Evolutionary conservation across 92 coral and sea anemone species (phyloP).

Genomic region (Siderastrea radians): DNA sequence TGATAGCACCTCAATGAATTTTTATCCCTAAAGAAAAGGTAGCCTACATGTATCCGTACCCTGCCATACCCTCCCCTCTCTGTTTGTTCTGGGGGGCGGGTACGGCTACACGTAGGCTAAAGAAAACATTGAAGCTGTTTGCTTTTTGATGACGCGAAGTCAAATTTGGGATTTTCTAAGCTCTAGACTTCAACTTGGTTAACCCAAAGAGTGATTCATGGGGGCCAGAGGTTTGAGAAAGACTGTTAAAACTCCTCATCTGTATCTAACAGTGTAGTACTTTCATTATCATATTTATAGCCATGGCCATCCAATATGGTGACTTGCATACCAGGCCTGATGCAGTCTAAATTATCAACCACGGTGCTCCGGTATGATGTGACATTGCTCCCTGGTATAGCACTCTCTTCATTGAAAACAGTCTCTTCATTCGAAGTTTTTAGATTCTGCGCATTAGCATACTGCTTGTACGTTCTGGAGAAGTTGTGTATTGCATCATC

Average conservation of each 20-base stretch:
- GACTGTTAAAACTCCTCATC: slow-evolving; percentile 79
- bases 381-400: slow-evolving; percentile 40
- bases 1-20: no score
- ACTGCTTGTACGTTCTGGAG: slow-evolving; percentile 95
- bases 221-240: not conserved
- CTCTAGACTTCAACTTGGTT: no score
- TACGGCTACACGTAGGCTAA: no score
- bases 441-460: slow-evolving; percentile 87
- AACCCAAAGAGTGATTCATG: no score
- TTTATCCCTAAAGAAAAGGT: no score
- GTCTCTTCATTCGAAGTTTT: slow-evolving; percentile 66
- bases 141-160: no score
- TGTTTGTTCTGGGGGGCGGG: no score
- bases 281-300: slow-evolving; percentile 78
- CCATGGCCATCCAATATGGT: slow-evolving; percentile 83
- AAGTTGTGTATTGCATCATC: slow-evolving; percentile 99
- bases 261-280: slow-evolving; percentile 85
- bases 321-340: slow-evolving; percentile 89
- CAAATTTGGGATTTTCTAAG: not conserved
- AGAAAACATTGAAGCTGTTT: no score
- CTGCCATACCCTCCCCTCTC: no score
- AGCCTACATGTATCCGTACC: no score
- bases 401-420: slow-evolving; percentile 59
- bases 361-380: slow-evolving; percentile 82
- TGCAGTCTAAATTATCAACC: slow-evolving; percentile 75